Evolutionary conservation across 2,888 invertebrate species (phyloP).

Genomic region (Nomada fucata): DNA sequence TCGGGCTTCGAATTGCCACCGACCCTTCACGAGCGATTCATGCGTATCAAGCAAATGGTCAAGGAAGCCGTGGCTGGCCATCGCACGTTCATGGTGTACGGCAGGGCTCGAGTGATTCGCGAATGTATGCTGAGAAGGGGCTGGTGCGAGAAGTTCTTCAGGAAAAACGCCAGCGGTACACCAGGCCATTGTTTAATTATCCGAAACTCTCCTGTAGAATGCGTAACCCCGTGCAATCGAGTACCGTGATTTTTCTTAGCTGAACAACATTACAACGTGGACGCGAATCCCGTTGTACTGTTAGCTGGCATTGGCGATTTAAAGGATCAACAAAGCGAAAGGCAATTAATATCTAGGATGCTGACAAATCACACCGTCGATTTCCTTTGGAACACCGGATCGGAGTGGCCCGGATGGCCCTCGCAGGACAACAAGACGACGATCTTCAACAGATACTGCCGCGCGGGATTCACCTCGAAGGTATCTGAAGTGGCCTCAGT

Average conservation of each 20-base stretch:
- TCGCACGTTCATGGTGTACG: conserved; percentile 82
- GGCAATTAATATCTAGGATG: conserved; percentile 88
- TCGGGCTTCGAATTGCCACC: conserved; percentile 61
- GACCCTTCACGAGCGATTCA: conserved; percentile 78
- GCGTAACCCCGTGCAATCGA: too few relatives aligned
- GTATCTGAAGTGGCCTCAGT: conserved; percentile 84
- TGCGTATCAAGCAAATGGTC: conserved; percentile 77
- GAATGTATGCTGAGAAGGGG: conserved; percentile 80
- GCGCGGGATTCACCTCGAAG: conserved; percentile 96
- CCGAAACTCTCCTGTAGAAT: neutral
- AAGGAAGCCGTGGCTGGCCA: conserved; percentile 77
- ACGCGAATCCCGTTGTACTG: conserved; percentile 78
- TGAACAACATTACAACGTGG: conserved; percentile 72
- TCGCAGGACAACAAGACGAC: conserved; percentile 87
- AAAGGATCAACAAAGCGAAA: conserved; percentile 78
- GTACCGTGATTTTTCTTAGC: conserved; percentile 49
- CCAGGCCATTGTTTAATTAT: too few relatives aligned
- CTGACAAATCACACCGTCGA: conserved; percentile 92
- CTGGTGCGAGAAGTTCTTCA: conserved; percentile 82
- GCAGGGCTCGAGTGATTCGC: conserved; percentile 79
- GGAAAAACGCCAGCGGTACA: conserved; percentile 57
- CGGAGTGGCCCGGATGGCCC: conserved; percentile 92
- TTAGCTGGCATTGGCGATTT: conserved; percentile 80
- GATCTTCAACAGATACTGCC: conserved; percentile 92
- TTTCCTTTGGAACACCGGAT: conserved; percentile 95